Base-by-base conservation (phyloP, 1,140 invertebrate genomes). In the Drosophila equinoxialis region DNA sequence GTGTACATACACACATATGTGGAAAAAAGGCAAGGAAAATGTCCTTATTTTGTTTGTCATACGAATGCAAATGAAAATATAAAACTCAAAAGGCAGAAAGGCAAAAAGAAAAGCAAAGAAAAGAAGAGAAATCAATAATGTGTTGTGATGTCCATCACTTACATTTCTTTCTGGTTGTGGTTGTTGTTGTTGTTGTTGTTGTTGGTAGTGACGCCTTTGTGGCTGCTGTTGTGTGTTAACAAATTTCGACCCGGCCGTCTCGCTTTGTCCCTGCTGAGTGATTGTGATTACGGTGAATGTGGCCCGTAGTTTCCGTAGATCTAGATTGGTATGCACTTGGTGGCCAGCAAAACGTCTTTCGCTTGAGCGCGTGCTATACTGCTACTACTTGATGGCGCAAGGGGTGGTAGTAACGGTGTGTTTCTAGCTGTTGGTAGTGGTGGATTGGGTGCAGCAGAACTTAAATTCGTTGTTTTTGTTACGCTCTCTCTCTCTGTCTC, bases 381-480 rank as follows among this genome's bases (percentile, higher is more conserved):
- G 37, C 58, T 20, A 54, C 58, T 45, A 45, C 30, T 30, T 58
- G 67, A 51, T 51, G 45, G 17, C 10, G 17, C 20, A 51, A 51
- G 58, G 42, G 14, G 65, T 59, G 20, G 45, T 62, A 59, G 45
- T 62, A 59, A 17, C 60, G 66, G 65, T 8, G 8, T 13, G 7
- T 17, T 57, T 23, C 30, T 60, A 17, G 67, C 23, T 55, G 5
- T 30, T 30, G 63, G 66, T 39, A 35, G 65, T 62, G 78, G 17
- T 59, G 59, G 74, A 39, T 63, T 72, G 63, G 67, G 76, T 87
- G 83, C 84, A 89, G 84, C 80, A 72, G 65, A 87, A 87, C 79
- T 78, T 66, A 69, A 42, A 61, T 86, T 89, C 84, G 84, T 89
- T 89, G 84, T 89, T 90, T 89, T 81, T 81, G 85, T 84, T 89